phyloP scores from a whole-genome alignment of 2,888 invertebrate genomes.

The Stegana nigrithorax region DNA sequence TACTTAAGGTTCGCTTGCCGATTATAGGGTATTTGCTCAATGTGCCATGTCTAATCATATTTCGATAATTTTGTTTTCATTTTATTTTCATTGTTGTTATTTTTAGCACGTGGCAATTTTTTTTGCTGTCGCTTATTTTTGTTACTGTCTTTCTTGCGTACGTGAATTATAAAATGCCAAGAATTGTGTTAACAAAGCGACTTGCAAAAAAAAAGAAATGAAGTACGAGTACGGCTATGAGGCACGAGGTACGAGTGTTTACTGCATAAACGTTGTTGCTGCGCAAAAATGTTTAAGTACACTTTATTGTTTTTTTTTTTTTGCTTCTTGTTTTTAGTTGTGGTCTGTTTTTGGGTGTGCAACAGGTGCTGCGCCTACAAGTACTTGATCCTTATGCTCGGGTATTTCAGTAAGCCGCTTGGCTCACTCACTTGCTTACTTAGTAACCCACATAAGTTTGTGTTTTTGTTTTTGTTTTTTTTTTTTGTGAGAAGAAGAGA shows the following conservation, averaged over 20 bases:
- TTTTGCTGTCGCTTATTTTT: constrained; percentile 20
- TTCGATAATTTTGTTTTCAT: neutral
- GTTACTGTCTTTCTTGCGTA: neutral
- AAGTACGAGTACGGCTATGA: too few species aligned
- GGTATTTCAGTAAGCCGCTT: too few species aligned
- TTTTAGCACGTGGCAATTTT: constrained; percentile 42
- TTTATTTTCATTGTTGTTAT: constrained; percentile 28
- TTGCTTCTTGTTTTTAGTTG: neutral
- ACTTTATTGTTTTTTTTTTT: neutral
- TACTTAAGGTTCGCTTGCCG: too few species aligned
- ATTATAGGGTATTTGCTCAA: too few species aligned
- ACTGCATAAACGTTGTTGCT: neutral
- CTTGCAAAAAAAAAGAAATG: constrained; percentile 2
- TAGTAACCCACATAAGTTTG: constrained; percentile 12
- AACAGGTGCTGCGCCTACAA: too few species aligned
- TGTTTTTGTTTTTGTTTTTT: neutral
- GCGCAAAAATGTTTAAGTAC: neutral
- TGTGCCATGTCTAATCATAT: too few species aligned
- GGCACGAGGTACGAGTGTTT: too few species aligned
- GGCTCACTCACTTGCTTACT: too few species aligned
- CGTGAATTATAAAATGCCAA: constrained; percentile 13
- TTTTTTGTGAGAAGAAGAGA: neutral
- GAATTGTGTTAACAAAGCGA: constrained; percentile 11
- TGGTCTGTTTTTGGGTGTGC: neutral
- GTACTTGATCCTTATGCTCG: too few species aligned